Conservation (phyloP, 2,797 vertebrate species). For the Poecile montanus region DNA sequence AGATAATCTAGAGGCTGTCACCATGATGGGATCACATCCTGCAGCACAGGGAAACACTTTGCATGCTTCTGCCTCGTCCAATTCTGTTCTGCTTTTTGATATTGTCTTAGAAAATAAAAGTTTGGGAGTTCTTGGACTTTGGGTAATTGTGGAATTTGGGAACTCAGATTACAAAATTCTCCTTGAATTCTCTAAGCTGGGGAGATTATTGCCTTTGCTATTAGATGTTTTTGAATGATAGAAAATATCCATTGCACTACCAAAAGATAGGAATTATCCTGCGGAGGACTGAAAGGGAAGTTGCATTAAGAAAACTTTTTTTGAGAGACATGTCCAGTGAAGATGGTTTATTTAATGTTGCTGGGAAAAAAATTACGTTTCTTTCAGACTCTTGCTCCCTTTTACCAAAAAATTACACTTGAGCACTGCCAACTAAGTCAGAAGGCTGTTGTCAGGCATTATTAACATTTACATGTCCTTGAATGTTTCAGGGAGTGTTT, state of each 20-base stretch:
- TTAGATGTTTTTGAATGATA: neutral
- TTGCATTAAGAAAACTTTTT: neutral
- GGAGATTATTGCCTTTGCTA: neutral
- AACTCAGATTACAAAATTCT: neutral
- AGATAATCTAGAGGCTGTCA: neutral
- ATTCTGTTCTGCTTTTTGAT: neutral
- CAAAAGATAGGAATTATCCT: neutral
- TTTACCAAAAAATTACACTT: neutral
- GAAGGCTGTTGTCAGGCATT: neutral
- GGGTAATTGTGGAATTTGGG: neutral
- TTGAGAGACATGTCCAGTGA: neutral
- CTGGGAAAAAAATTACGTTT: neutral
- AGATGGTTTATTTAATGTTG: neutral
- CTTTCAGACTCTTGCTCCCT: neutral
- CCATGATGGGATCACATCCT: fast-evolving
- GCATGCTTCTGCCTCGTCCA: neutral
- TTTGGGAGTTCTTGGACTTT: neutral
- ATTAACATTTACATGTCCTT: neutral
- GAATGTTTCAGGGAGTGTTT: neutral
- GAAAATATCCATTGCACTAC: neutral
- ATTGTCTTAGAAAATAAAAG: neutral
- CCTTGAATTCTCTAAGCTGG: neutral
- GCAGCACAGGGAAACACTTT: neutral
- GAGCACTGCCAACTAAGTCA: neutral
- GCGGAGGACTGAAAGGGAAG: neutral